A percentile compares a stretch with the other conserved stretches of the same genome.
phyloP scores from a whole-genome alignment of 2,113 vertebrate genomes.

The Corythaeola cristata region DNA sequence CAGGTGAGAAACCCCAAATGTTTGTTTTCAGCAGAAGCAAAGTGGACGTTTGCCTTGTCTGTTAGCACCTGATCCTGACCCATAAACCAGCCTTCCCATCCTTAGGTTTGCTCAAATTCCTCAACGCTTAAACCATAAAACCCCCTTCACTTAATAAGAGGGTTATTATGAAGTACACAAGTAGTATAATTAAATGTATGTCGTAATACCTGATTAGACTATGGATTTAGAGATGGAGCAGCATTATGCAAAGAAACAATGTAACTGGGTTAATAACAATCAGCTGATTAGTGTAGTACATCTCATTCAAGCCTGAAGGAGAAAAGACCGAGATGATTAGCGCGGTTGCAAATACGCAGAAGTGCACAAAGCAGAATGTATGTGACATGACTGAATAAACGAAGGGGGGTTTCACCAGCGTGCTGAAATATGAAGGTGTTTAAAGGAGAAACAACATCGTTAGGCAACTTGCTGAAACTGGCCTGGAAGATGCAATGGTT shows the following conservation, averaged over 20 bases:
- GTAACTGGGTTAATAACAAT: constrained; percentile 42
- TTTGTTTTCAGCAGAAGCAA: not conserved
- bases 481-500: not conserved
- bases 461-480: not conserved
- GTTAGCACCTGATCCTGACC: not conserved
- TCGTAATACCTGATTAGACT: not conserved
- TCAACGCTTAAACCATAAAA: not conserved
- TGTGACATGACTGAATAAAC: not conserved
- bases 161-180: not conserved
- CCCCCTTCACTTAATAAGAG: not conserved
- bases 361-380: not conserved
- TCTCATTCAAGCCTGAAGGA: not conserved
- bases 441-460: not conserved
- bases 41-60: not conserved
- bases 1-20: not conserved
- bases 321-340: not conserved
- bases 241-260: not conserved
- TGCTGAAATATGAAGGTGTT: not conserved
- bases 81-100: not conserved
- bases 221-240: constrained; percentile 24
- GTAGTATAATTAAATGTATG: not conserved
- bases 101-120: not conserved
- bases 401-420: not conserved
- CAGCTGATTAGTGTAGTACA: not conserved
- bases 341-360: not conserved